Percentiles rank a stretch among this genome's conserved stretches.
These are phyloP conservation scores for Squalus acanthias DNA, from an alignment of 2,797 vertebrate species.

Conservation along the genomic window DNA sequence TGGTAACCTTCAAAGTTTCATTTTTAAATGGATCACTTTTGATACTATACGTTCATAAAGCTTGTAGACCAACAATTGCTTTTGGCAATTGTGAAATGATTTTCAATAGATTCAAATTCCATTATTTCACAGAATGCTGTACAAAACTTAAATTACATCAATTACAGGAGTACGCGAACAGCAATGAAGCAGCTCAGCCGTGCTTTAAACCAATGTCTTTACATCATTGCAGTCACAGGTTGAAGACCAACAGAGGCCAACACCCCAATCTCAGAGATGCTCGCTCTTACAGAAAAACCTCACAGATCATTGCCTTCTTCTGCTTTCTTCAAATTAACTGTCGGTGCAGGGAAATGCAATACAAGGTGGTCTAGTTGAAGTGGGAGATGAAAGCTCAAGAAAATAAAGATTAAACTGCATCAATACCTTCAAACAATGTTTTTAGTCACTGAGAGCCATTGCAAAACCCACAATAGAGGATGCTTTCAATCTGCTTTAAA, in stretches of 20 bases:
- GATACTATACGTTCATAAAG: not conserved
- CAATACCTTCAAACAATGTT: not conserved
- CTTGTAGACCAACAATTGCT: not conserved
- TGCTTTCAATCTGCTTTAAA: not conserved
- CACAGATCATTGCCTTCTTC: not conserved
- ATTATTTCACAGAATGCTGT: not conserved
- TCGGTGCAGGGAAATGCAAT: not conserved
- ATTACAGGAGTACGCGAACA: not conserved
- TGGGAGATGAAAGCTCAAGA: not conserved
- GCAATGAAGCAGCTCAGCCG: not conserved
- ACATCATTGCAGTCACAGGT: not conserved
- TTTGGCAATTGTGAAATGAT: not conserved
- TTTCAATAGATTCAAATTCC: not conserved
- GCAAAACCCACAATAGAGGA: not conserved
- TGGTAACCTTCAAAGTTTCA: not conserved
- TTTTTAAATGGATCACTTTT: not conserved
- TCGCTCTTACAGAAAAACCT: not conserved
- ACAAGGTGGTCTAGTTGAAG: not conserved
- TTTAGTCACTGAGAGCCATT: not conserved
- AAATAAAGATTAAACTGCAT: not conserved
- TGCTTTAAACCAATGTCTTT: not conserved
- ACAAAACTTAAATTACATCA: not conserved
- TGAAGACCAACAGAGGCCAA: not conserved
- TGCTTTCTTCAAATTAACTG: not conserved
- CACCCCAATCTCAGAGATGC: not conserved